Evolutionary conservation across 2,888 invertebrate species (phyloP).

Genomic region (Meteorus cinctellus): DNA sequence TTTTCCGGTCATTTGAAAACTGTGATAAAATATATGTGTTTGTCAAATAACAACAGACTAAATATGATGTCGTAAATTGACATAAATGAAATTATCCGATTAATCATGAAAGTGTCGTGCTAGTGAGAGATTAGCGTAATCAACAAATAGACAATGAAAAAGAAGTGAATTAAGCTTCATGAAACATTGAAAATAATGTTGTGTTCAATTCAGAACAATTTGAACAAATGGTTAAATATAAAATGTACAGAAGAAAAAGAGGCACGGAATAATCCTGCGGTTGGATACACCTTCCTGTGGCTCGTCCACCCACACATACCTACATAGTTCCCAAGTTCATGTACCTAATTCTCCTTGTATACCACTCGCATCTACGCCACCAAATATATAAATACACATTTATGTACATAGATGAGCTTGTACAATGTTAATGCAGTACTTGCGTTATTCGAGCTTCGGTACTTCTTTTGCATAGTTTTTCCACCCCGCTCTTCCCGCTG

Average conservation of each 20-base stretch:
- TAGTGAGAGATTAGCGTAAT: not conserved
- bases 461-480: conserved; percentile 19
- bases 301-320: not conserved
- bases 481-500: conserved; percentile 14
- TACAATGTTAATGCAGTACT: conserved; percentile 54
- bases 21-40: no score
- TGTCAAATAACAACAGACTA: no score
- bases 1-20: no score
- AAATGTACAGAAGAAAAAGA: not conserved
- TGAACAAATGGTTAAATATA: not conserved
- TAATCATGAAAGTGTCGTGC: no score
- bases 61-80: no score
- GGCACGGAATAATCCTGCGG: not conserved
- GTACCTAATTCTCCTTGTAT: not conserved
- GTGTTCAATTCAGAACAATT: not conserved
- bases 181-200: no score
- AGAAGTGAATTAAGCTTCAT: no score
- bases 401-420: conserved; percentile 47
- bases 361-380: conserved; percentile 17
- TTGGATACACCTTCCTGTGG: not conserved
- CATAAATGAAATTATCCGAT: no score
- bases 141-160: not conserved
- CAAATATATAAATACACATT: conserved; percentile 41
- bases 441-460: conserved; percentile 45
- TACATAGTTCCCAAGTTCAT: not conserved